Evolutionary conservation across 1,140 invertebrate genomes (phyloP).

Genomic region (Antheraea pernyi): DNA sequence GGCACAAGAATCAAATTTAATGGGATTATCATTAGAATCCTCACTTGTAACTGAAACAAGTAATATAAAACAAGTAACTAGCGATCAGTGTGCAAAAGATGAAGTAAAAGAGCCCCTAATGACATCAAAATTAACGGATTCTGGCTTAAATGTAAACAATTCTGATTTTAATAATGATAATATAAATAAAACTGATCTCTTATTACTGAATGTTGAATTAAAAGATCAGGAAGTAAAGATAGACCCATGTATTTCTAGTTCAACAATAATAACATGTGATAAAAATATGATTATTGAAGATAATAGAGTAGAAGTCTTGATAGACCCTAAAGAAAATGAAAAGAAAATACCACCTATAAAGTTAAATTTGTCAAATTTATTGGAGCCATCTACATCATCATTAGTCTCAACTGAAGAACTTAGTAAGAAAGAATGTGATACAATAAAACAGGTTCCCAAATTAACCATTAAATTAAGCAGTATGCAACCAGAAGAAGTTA

Average conservation of each 20-base stretch:
- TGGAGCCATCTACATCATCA: conserved; percentile 8
- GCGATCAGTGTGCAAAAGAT: background rate
- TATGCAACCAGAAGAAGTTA: conserved; percentile 60
- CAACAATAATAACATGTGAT: background rate
- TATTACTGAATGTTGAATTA: background rate
- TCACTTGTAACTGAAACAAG: background rate
- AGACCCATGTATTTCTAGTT: background rate
- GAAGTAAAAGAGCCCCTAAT: background rate
- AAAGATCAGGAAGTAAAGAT: background rate
- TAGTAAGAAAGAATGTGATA: conserved; percentile 28
- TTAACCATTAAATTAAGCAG: conserved; percentile 65
- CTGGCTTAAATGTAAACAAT: background rate
- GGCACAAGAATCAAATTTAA: background rate
- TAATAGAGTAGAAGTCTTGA: background rate
- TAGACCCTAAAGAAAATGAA: conserved; percentile 15
- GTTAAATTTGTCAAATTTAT: conserved; percentile 25
- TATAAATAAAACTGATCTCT: background rate
- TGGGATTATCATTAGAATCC: background rate
- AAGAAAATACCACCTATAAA: conserved; percentile 38
- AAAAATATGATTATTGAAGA: background rate
- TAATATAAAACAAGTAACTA: background rate
- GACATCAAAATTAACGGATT: background rate
- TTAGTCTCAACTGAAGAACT: conserved; percentile 6
- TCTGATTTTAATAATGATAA: background rate
- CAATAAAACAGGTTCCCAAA: conserved; percentile 65